These are phyloP conservation scores for Columba janthina DNA, from an alignment of 2,113 vertebrate species.

Conservation along the genomic window DNA sequence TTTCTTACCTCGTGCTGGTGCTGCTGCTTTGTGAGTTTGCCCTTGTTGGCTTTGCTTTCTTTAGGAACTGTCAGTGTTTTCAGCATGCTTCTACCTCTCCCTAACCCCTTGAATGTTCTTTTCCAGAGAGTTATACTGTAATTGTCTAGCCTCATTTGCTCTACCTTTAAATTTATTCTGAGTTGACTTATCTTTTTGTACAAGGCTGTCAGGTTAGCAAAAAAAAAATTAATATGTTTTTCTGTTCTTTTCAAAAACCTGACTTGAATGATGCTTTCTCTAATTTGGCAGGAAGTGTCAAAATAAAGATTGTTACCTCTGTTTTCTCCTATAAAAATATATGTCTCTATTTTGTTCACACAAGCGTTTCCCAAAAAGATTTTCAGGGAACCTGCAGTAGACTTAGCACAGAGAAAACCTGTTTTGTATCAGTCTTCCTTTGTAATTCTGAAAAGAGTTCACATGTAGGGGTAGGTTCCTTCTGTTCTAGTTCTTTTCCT, in stretches of 20 bases:
- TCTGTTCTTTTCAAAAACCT: background rate
- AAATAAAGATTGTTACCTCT: background rate
- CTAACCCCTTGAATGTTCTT: background rate
- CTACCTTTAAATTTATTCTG: slow-evolving; percentile 6
- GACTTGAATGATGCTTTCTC: background rate
- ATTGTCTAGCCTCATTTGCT: slow-evolving; percentile 7
- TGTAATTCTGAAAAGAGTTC: background rate
- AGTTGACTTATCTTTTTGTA: background rate
- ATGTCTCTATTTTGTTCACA: background rate
- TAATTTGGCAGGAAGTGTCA: background rate
- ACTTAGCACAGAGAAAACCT: background rate
- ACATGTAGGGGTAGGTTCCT: background rate
- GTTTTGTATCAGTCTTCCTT: background rate
- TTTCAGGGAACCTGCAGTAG: background rate
- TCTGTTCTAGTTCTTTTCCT: background rate
- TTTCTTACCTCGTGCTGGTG: background rate
- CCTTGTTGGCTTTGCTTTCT: slow-evolving; percentile 6
- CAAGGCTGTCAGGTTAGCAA: background rate
- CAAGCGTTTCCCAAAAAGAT: background rate
- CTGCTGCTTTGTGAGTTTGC: background rate
- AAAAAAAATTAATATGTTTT: background rate
- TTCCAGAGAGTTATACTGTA: background rate
- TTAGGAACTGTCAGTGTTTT: slow-evolving; percentile 15
- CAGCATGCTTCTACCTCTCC: background rate
- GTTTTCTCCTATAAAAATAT: background rate